These are phyloP conservation scores for Netelia virgata DNA, from an alignment of 2,888 invertebrate species.

Conservation along the genomic window DNA sequence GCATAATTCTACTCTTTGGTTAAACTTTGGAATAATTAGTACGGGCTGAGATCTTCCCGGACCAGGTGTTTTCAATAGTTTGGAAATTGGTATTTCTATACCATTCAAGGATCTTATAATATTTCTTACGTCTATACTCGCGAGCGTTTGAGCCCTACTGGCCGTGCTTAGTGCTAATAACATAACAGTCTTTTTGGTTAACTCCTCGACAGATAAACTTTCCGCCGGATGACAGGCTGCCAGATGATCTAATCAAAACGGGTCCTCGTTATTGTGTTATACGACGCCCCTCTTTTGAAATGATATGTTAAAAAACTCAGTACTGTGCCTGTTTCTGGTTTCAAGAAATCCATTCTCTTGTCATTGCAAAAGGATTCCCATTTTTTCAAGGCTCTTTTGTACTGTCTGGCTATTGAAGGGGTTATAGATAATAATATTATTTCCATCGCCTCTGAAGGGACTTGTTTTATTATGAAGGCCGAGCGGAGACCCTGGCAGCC, in stretches of 20 bases:
- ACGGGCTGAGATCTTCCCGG: constrained; percentile 10
- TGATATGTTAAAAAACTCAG: constrained; percentile 20
- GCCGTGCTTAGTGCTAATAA: constrained; percentile 31
- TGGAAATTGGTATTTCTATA: constrained; percentile 5
- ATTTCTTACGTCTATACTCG: constrained; percentile 11
- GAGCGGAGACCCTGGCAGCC: constrained; percentile 69
- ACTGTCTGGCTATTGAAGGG: constrained; percentile 18
- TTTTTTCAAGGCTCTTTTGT: constrained; percentile 9
- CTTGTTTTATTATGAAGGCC: no score
- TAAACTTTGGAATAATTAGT: background rate
- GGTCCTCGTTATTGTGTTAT: background rate
- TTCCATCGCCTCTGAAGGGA: background rate
- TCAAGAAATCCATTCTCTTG: background rate
- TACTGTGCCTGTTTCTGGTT: background rate
- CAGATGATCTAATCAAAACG: no score
- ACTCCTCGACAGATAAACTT: background rate
- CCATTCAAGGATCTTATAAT: background rate
- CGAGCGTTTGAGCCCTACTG: constrained; percentile 27
- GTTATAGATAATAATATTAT: constrained; percentile 1
- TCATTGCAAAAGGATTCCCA: constrained; percentile 9
- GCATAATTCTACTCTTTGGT: background rate
- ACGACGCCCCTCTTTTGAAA: constrained; percentile 21
- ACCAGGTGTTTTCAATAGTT: constrained; percentile 15
- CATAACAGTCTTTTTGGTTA: constrained; percentile 5
- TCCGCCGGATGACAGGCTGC: background rate